A percentile compares a stretch with the other conserved stretches of the same genome.
Conservation (phyloP, 2,888 invertebrate genomes). For the Sinhomidia bicolor region DNA sequence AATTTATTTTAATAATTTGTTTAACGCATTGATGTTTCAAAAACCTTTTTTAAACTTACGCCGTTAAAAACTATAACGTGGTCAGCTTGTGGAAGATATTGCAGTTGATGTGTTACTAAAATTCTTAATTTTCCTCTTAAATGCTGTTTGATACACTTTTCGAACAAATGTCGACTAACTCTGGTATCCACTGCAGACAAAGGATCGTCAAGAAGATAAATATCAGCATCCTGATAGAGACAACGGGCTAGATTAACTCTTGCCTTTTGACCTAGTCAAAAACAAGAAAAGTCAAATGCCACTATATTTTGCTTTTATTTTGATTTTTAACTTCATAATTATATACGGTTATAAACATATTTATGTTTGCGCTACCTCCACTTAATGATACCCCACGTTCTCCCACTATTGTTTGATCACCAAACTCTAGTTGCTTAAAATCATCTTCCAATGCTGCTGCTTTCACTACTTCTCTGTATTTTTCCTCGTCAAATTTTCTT, state of each 20-base stretch:
- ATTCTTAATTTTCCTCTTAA: constrained; percentile 82
- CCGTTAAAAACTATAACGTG: constrained; percentile 73
- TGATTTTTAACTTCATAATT: too few species aligned
- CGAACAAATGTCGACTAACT: constrained; percentile 75
- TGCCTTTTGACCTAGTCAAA: constrained; percentile 80
- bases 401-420: constrained; percentile 75
- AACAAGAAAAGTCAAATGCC: not conserved
- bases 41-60: too few species aligned
- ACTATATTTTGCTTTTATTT: not conserved
- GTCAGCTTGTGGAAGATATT: constrained; percentile 81
- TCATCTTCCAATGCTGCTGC: constrained; percentile 82
- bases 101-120: constrained; percentile 90
- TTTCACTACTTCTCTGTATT: constrained; percentile 81
- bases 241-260: constrained; percentile 82
- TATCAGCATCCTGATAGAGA: constrained; percentile 78
- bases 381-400: constrained; percentile 69
- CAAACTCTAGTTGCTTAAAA: constrained; percentile 68
- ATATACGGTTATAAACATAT: too few species aligned
- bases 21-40: too few species aligned
- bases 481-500: constrained; percentile 83
- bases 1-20: too few species aligned
- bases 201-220: constrained; percentile 84
- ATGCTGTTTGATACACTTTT: constrained; percentile 81
- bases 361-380: constrained; percentile 37
- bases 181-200: constrained; percentile 83